A percentile compares a stretch with the other conserved stretches of the same genome.
phyloP scores from a whole-genome alignment of 2,797 vertebrate genomes.

The Sebastes alutus region DNA sequence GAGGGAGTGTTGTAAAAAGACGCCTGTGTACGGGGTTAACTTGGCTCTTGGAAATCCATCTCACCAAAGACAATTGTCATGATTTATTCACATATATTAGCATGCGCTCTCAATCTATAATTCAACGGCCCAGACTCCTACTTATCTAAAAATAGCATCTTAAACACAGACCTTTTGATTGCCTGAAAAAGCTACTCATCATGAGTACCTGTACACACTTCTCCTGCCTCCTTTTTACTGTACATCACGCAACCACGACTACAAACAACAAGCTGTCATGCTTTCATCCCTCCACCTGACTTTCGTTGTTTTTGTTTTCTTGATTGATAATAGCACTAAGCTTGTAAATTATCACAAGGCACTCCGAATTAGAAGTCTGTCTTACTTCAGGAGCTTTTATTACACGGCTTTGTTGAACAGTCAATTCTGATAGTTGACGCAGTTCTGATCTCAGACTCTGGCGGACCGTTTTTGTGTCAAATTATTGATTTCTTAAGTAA shows the following conservation, averaged over 20 bases:
- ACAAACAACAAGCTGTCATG: slow-evolving; percentile 67
- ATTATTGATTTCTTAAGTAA: too few species aligned
- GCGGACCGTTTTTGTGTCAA: too few species aligned
- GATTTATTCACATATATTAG: slow-evolving; percentile 84
- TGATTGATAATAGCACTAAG: slow-evolving; percentile 45
- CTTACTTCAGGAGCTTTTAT: slow-evolving; percentile 9
- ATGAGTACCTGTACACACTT: slow-evolving; percentile 62
- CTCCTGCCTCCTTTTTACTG: slow-evolving; percentile 64
- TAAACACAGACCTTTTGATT: slow-evolving; percentile 80
- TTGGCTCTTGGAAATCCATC: slow-evolving; percentile 52
- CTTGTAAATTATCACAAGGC: slow-evolving; percentile 31
- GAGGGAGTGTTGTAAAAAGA: slow-evolving; percentile 17
- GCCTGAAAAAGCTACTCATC: slow-evolving; percentile 68
- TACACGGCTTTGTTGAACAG: background rate
- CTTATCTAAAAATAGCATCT: slow-evolving; percentile 81
- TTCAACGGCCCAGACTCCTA: slow-evolving; percentile 72
- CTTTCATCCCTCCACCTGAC: slow-evolving; percentile 61
- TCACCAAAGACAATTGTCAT: slow-evolving; percentile 75
- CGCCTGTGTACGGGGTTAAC: slow-evolving; percentile 18
- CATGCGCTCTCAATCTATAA: slow-evolving; percentile 80
- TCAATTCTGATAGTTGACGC: too few species aligned
- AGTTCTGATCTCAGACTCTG: too few species aligned
- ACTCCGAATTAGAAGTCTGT: background rate
- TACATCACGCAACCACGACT: slow-evolving; percentile 60
- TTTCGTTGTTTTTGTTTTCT: slow-evolving; percentile 28